phyloP scores from a whole-genome alignment of 1,140 invertebrate genomes.

The Antheraea pernyi region DNA sequence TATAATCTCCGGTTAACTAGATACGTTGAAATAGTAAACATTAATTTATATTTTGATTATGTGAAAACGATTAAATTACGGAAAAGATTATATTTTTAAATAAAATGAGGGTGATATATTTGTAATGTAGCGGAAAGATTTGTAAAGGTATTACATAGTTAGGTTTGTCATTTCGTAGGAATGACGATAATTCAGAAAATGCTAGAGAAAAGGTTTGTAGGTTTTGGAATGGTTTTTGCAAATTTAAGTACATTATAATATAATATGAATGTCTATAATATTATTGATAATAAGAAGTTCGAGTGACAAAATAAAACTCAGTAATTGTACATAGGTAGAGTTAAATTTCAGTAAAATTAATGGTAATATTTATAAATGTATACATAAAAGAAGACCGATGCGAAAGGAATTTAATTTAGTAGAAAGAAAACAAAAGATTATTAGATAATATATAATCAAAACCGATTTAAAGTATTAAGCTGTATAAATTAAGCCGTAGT shows the following conservation, averaged over 20 bases:
- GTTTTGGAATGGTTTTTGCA: not conserved
- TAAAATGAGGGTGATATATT: slow-evolving; percentile 39
- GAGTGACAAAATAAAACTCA: not conserved
- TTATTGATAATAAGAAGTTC: not conserved
- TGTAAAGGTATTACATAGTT: slow-evolving; percentile 11
- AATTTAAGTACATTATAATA: too few relatives aligned
- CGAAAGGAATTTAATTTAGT: slow-evolving; percentile 61
- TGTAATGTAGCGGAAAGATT: slow-evolving; percentile 19
- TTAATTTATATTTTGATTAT: not conserved
- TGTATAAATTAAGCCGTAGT: not conserved
- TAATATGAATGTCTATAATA: not conserved
- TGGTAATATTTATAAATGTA: slow-evolving; percentile 25
- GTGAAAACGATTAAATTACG: not conserved
- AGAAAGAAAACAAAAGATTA: slow-evolving; percentile 11
- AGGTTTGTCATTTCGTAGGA: slow-evolving; percentile 17
- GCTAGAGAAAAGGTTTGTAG: not conserved
- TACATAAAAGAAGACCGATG: slow-evolving; percentile 46
- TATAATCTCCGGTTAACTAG: too few relatives aligned
- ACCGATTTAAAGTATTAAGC: not conserved
- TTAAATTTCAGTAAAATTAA: not conserved
- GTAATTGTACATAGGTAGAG: not conserved
- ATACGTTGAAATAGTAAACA: too few relatives aligned
- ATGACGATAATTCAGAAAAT: slow-evolving; percentile 13
- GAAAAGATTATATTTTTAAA: slow-evolving; percentile 25
- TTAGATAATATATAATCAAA: not conserved